These are phyloP conservation scores for Oceanites oceanicus DNA, from an alignment of 2,113 vertebrate species.

Conservation along the genomic window DNA sequence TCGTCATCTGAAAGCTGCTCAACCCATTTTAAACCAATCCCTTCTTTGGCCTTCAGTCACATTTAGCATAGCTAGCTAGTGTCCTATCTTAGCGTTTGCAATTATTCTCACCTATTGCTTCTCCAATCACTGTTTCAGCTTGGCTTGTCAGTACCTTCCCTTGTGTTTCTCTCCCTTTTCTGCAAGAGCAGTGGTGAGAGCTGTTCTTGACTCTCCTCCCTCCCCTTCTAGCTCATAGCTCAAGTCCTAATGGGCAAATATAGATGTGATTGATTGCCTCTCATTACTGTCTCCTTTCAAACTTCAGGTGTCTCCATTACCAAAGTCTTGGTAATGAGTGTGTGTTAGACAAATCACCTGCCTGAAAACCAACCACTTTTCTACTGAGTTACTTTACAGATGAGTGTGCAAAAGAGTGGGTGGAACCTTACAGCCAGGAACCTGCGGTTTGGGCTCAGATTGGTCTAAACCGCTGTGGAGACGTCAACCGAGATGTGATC, in stretches of 20 bases:
- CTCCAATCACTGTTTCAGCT: neutral
- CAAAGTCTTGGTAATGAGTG: neutral
- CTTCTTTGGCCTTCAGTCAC: neutral
- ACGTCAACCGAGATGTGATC: rapidly evolving
- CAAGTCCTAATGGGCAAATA: neutral
- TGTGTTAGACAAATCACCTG: neutral
- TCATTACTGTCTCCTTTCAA: neutral
- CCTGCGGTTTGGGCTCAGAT: neutral
- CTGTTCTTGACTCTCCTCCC: neutral
- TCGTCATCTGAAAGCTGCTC: neutral
- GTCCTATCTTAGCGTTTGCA: neutral
- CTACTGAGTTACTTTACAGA: neutral
- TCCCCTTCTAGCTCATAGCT: neutral
- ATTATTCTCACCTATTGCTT: neutral
- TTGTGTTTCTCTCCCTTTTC: neutral
- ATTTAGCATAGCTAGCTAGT: neutral
- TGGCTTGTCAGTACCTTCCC: neutral
- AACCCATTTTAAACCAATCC: neutral
- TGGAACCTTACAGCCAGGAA: neutral
- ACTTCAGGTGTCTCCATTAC: neutral
- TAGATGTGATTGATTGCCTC: neutral
- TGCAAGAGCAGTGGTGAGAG: neutral
- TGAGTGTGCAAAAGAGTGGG: neutral
- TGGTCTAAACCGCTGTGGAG: neutral
- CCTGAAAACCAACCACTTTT: neutral